These are phyloP conservation scores for Lepus oiostolus DNA, from an alignment of 2,797 vertebrate species.

Conservation along the genomic window DNA sequence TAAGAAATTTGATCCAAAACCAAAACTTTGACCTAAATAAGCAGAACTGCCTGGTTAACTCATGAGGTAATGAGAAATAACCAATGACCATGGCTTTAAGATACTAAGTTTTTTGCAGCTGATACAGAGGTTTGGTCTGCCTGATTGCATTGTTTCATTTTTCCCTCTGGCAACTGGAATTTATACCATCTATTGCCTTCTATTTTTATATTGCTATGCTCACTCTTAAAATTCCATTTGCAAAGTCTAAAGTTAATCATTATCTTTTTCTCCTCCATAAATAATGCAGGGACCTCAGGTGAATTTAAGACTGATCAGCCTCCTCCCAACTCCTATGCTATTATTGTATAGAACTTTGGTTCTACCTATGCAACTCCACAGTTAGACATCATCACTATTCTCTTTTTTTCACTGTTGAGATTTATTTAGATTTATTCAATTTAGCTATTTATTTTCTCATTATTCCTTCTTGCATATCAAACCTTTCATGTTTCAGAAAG, in stretches of 20 bases:
- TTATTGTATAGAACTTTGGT: neutral
- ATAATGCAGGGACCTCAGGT: neutral
- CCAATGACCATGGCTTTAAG: neutral
- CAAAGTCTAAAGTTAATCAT: neutral
- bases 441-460: neutral
- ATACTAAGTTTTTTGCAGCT: neutral
- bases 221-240: neutral
- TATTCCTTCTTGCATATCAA: neutral
- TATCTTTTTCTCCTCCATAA: neutral
- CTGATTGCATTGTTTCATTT: neutral
- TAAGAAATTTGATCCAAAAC: neutral
- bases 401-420: neutral
- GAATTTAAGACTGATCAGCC: neutral
- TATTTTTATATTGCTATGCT: neutral
- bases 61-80: neutral
- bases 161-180: neutral
- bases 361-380: neutral
- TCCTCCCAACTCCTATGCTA: neutral
- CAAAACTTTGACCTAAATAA: neutral
- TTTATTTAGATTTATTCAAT: conserved; percentile 6
- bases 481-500: neutral
- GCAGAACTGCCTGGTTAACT: neutral
- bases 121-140: neutral
- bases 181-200: neutral
- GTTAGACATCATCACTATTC: neutral